Conservation (phyloP, 1,140 invertebrate genomes). For the Hyles vespertilio region DNA sequence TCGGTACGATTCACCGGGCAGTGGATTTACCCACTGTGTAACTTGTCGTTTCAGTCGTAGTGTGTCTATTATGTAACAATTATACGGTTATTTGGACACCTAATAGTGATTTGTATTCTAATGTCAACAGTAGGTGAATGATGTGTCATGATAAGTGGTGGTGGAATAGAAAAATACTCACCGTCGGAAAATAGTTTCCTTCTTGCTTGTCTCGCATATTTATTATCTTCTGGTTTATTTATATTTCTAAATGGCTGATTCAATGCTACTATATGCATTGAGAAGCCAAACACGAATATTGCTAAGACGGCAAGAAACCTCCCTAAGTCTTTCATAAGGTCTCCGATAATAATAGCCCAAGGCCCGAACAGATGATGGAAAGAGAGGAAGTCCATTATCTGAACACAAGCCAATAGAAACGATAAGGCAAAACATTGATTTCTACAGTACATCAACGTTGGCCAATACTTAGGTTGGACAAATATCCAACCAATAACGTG, state of each 20-base stretch:
- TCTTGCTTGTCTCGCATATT: slow-evolving; percentile 66
- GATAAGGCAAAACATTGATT: slow-evolving; percentile 98
- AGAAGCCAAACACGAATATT: slow-evolving; percentile 99
- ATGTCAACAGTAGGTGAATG: too few relatives aligned
- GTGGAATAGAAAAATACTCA: slow-evolving; percentile 64
- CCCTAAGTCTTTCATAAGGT: slow-evolving; percentile 93
- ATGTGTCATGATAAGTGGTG: background rate
- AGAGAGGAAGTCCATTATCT: slow-evolving; percentile 96
- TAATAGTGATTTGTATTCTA: too few relatives aligned
- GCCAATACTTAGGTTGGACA: slow-evolving; percentile 83
- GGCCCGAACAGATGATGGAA: slow-evolving; percentile 99
- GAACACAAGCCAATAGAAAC: slow-evolving; percentile 96
- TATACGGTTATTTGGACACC: slow-evolving; percentile 13
- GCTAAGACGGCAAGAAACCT: slow-evolving; percentile 97
- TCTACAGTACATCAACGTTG: slow-evolving; percentile 91
- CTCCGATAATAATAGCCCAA: slow-evolving; percentile 95
- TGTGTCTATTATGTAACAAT: slow-evolving; percentile 52
- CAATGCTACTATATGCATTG: slow-evolving; percentile 96
- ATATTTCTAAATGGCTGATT: slow-evolving; percentile 93
- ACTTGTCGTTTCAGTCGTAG: slow-evolving; percentile 63
- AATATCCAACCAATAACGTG: slow-evolving; percentile 89
- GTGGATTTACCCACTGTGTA: slow-evolving; percentile 58
- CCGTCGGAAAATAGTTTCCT: slow-evolving; percentile 84
- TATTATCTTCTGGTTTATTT: slow-evolving; percentile 75
- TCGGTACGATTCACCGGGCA: slow-evolving; percentile 67